A percentile compares a stretch with the other conserved stretches of the same genome.
Conservation (phyloP, 2,888 invertebrate genomes). For the Petrolisthes manimaculis region DNA sequence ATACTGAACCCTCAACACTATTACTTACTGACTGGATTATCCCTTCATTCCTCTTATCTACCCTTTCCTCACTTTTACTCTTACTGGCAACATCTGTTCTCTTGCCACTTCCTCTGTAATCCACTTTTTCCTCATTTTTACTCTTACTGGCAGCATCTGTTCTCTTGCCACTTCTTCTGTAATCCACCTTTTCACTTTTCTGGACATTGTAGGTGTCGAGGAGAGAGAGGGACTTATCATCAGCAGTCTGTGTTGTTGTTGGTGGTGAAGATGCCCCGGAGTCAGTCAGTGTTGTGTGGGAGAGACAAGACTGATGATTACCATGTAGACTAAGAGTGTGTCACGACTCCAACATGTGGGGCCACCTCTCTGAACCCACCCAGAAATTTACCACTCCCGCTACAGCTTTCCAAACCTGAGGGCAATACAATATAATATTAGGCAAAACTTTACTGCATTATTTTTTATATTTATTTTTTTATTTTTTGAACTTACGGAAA, state of each 20-base stretch:
- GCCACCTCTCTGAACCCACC: slow-evolving; percentile 47
- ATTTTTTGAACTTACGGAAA: too few species aligned
- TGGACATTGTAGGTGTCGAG: not conserved
- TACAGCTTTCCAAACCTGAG: slow-evolving; percentile 47
- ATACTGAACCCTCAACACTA: not conserved
- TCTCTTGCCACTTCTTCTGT: not conserved
- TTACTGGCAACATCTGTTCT: not conserved
- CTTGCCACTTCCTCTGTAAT: not conserved
- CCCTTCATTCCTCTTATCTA: not conserved
- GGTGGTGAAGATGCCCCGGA: not conserved
- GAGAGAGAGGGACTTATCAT: not conserved
- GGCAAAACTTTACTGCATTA: not conserved
- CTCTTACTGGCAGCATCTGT: not conserved
- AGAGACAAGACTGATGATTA: not conserved
- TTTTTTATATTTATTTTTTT: too few species aligned
- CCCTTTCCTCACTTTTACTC: not conserved
- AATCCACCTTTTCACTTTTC: not conserved
- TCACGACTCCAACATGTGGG: slow-evolving; percentile 51
- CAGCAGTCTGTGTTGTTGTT: not conserved
- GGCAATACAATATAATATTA: not conserved
- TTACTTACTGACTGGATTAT: not conserved
- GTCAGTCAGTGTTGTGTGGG: not conserved
- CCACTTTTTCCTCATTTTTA: not conserved
- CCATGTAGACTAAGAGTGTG: not conserved
- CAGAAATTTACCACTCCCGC: slow-evolving; percentile 41